Percentiles rank a stretch among this genome's conserved stretches.
These are phyloP conservation scores for Phalanger gymnotis DNA, from an alignment of 2,797 vertebrate species.

Conservation along the genomic window DNA sequence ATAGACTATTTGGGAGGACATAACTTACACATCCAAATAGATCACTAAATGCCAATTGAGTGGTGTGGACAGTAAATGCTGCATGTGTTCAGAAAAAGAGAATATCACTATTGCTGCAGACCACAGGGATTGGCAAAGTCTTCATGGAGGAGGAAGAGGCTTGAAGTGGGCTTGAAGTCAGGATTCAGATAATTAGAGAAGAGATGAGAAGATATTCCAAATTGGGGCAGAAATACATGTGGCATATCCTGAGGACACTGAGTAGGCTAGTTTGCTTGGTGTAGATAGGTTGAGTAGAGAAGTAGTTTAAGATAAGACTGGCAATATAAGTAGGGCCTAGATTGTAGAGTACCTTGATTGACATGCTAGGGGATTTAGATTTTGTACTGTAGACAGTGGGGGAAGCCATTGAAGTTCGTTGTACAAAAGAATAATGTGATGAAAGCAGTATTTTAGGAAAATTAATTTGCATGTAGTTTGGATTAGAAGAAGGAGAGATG, in stretches of 20 bases:
- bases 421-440: background rate
- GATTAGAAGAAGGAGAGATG: background rate
- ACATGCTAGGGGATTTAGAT: background rate
- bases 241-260: background rate
- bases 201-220: background rate
- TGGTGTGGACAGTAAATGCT: background rate
- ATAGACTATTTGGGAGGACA: background rate
- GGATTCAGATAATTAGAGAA: background rate
- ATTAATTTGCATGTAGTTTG: background rate
- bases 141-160: background rate
- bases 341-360: background rate
- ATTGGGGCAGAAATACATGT: background rate
- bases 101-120: background rate
- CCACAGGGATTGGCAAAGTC: background rate
- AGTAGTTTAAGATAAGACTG: too few species aligned
- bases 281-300: too few species aligned
- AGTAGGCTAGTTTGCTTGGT: background rate
- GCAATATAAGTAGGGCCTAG: background rate
- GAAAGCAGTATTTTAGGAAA: conserved; percentile 5
- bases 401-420: background rate
- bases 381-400: background rate
- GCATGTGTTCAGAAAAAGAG: background rate
- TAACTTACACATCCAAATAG: background rate
- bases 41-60: background rate
- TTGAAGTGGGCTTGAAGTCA: background rate